phyloP scores from a whole-genome alignment of 2,113 vertebrate species.

The Capra hircus region DNA sequence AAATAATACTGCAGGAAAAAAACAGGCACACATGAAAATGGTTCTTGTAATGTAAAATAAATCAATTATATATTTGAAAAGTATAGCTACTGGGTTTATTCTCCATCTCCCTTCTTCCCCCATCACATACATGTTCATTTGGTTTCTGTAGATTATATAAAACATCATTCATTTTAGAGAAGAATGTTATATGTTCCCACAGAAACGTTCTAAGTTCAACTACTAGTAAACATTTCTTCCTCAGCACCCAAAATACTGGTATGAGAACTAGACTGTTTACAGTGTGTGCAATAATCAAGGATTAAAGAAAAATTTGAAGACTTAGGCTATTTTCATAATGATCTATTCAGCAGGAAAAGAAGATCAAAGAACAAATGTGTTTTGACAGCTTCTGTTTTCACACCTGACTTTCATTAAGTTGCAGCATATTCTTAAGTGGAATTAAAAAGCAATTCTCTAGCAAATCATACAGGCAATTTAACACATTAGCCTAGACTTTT shows the following conservation, averaged over 20 bases:
- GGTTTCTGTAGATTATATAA: not conserved
- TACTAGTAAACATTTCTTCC: constrained; percentile 2
- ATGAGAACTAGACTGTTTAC: not conserved
- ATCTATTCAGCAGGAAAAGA: constrained; percentile 68
- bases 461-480: constrained; percentile 74
- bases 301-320: constrained; percentile 65
- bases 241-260: not conserved
- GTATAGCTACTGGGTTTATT: not conserved
- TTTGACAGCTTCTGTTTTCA: constrained; percentile 48
- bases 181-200: not conserved
- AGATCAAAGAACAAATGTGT: constrained; percentile 59
- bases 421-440: constrained; percentile 70
- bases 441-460: constrained; percentile 66
- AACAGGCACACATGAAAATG: not conserved
- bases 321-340: constrained; percentile 38
- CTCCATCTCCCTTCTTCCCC: not conserved
- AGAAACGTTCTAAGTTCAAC: constrained; percentile 25
- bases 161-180: constrained; percentile 16
- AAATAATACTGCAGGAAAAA: not conserved
- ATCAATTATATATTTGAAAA: not conserved
- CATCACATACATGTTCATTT: not conserved
- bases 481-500: constrained; percentile 56
- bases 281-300: not conserved
- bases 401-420: constrained; percentile 63
- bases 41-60: not conserved